phyloP scores from a whole-genome alignment of 2,113 vertebrate genomes.

The Hemichromis elongatus region DNA sequence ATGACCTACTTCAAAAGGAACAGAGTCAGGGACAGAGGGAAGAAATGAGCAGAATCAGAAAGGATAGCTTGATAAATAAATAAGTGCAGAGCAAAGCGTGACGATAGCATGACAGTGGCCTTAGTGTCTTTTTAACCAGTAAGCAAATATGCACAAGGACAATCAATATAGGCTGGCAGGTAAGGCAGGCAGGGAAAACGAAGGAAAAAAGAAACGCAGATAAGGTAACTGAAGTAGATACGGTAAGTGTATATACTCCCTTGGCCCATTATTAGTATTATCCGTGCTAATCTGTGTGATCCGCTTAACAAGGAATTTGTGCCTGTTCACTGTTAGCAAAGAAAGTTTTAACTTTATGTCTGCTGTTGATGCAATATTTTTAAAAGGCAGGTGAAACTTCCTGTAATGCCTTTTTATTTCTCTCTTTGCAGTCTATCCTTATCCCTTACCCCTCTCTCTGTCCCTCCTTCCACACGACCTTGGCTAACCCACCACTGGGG shows the following conservation, averaged over 20 bases:
- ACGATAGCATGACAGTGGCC: slow-evolving; percentile 31
- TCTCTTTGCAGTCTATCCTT: not conserved
- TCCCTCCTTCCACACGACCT: slow-evolving; percentile 41
- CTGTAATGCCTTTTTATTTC: not conserved
- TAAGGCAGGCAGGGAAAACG: not conserved
- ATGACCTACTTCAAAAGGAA: slow-evolving; percentile 58
- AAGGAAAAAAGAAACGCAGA: not conserved
- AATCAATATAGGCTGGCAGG: not conserved
- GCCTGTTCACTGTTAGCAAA: not conserved
- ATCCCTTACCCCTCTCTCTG: not conserved
- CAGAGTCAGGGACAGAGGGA: not conserved
- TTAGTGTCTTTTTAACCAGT: slow-evolving; percentile 43
- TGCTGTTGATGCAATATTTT: not conserved
- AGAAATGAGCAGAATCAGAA: slow-evolving; percentile 48
- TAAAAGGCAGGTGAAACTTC: not conserved
- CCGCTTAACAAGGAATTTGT: slow-evolving; percentile 26
- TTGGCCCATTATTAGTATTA: slow-evolving; percentile 27
- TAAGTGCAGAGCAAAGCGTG: slow-evolving; percentile 22
- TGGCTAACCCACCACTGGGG: slow-evolving; percentile 39
- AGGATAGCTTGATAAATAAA: slow-evolving; percentile 40
- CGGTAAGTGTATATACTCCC: not conserved
- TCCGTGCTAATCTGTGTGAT: slow-evolving; percentile 37
- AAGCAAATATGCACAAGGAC: slow-evolving; percentile 43
- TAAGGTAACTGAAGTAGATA: slow-evolving; percentile 10
- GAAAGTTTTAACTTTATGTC: not conserved